These are phyloP conservation scores for Montipora capitata DNA, from an alignment of 92 coral and sea anemone genomes.

Conservation along the genomic window DNA sequence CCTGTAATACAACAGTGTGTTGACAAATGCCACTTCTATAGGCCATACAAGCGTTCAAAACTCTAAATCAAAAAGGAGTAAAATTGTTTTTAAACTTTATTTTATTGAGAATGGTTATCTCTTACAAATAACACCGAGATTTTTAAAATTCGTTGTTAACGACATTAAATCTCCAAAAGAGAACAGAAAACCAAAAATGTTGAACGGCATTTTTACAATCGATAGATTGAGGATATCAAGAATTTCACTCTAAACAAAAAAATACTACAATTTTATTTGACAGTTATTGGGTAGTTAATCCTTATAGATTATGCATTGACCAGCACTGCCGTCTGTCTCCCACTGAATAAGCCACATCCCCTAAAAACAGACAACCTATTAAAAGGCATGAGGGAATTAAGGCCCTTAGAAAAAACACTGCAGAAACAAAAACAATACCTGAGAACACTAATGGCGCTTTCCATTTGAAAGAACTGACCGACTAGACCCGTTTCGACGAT, in stretches of 20 bases:
- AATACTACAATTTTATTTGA: neutral
- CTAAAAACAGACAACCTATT: neutral
- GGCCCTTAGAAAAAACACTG: no score
- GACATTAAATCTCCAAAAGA: no score
- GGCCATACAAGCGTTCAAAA: neutral
- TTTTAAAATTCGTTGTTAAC: no score
- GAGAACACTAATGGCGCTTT: neutral
- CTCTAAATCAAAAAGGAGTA: neutral
- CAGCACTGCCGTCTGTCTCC: neutral
- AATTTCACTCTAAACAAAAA: constrained; percentile 16
- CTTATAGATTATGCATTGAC: neutral
- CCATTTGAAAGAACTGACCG: no score
- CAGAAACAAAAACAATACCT: neutral
- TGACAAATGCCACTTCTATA: neutral
- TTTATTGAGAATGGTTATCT: neutral
- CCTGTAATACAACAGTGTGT: neutral
- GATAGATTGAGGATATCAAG: neutral
- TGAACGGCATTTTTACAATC: no score
- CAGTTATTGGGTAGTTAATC: neutral
- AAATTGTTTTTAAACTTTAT: neutral
- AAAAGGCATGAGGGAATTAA: no score
- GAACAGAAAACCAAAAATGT: no score
- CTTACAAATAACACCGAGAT: no score
- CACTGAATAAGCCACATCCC: neutral
- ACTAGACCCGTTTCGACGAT: no score